A percentile compares a stretch with the other conserved stretches of the same genome.
phyloP scores from a whole-genome alignment of 2,888 invertebrate genomes.

The Disparrhopalites patrizii region DNA sequence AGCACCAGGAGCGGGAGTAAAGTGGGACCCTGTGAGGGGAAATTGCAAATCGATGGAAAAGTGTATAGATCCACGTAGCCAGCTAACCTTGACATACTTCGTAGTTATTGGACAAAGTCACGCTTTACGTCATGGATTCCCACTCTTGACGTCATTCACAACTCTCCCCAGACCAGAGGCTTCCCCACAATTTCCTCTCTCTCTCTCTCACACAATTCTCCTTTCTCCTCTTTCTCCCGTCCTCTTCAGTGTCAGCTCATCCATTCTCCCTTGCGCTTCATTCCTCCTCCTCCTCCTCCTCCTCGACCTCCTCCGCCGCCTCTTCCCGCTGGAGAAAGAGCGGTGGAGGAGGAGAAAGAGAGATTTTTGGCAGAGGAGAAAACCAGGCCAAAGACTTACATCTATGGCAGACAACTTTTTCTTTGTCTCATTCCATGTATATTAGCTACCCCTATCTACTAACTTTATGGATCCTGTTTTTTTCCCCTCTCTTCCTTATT shows the following conservation, averaged over 20 bases:
- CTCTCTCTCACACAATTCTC: background rate
- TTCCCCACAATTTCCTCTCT: background rate
- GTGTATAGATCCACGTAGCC: background rate
- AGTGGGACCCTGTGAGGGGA: background rate
- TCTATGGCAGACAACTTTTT: too few relatives aligned
- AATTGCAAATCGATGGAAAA: conserved; percentile 20
- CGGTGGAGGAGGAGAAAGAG: background rate
- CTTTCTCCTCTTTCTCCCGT: background rate
- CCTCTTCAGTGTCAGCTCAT: background rate
- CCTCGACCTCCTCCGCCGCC: background rate
- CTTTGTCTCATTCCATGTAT: too few relatives aligned
- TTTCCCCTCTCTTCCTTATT: too few relatives aligned
- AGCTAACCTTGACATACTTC: conserved; percentile 27
- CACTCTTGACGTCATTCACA: conserved; percentile 15
- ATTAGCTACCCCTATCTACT: too few relatives aligned
- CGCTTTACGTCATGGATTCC: conserved; percentile 17
- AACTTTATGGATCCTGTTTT: too few relatives aligned
- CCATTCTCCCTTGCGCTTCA: background rate
- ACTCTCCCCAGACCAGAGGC: conserved; percentile 1
- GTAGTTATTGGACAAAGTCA: conserved; percentile 10
- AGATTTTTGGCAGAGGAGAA: background rate
- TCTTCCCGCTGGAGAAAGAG: background rate
- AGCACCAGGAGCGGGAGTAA: background rate
- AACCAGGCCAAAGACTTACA: conserved; percentile 5
- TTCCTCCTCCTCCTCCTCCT: conserved; percentile 9